A percentile compares a stretch with the other conserved stretches of the same genome.
Conservation (phyloP, 92 coral and sea anemone genomes). For the Zoanthus gigantus region DNA sequence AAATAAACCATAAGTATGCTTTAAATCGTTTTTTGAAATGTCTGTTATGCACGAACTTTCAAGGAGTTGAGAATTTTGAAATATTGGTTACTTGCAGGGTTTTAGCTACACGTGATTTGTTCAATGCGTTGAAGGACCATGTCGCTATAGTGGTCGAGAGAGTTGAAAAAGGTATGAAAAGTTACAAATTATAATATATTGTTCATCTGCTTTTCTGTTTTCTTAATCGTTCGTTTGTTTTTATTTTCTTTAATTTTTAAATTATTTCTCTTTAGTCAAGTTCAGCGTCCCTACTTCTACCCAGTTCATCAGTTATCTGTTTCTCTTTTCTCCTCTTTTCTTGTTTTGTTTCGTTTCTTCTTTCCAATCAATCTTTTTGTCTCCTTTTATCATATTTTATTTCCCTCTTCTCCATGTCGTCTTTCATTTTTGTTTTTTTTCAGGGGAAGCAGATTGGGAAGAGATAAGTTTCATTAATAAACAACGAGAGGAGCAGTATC, state of each 20-base stretch:
- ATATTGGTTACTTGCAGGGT: slow-evolving; percentile 55
- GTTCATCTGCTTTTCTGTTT: not conserved
- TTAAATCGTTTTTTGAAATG: not conserved
- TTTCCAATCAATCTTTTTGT: too few relatives aligned
- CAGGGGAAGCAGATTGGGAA: slow-evolving; percentile 95
- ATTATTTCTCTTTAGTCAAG: not conserved
- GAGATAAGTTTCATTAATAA: slow-evolving; percentile 86
- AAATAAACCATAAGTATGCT: slow-evolving; percentile 91
- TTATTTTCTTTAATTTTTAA: not conserved
- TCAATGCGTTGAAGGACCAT: slow-evolving; percentile 94
- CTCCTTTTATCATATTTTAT: too few relatives aligned
- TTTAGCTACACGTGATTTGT: slow-evolving; percentile 85
- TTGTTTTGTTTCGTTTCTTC: not conserved
- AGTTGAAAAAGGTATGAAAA: slow-evolving; percentile 70
- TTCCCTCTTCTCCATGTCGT: not conserved
- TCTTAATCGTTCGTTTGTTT: too few relatives aligned
- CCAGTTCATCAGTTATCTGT: not conserved
- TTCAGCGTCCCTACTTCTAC: not conserved
- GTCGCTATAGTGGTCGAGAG: slow-evolving; percentile 81
- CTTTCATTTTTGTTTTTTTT: not conserved
- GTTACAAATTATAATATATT: not conserved
- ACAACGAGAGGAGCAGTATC: slow-evolving; percentile 87
- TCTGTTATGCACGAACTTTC: not conserved
- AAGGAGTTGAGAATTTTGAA: not conserved
- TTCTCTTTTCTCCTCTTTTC: too few relatives aligned